Evolutionary conservation across 2,797 vertebrate genomes (phyloP).

Genomic region (Trematomus bernacchii): DNA sequence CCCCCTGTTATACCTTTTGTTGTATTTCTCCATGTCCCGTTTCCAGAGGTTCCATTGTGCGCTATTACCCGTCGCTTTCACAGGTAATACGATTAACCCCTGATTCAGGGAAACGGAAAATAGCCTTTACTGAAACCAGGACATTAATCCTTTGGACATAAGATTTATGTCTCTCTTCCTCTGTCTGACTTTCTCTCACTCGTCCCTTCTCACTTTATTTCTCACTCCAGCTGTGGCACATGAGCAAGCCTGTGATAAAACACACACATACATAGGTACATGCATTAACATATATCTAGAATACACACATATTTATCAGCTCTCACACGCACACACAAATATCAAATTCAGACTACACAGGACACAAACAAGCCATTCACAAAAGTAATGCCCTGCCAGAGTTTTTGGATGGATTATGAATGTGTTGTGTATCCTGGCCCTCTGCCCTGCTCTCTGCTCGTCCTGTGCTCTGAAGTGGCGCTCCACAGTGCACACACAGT

Average conservation of each 20-base stretch:
- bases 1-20: background rate
- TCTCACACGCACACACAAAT: constrained; percentile 8
- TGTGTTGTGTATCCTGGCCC: constrained; percentile 53
- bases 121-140: constrained; percentile 42
- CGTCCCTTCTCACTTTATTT: background rate
- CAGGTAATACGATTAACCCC: constrained; percentile 70
- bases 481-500: constrained; percentile 21
- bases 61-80: constrained; percentile 47
- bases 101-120: constrained; percentile 57
- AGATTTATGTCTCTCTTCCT: constrained; percentile 41
- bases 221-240: constrained; percentile 6
- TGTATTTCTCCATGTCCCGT: constrained; percentile 38
- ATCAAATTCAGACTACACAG: constrained; percentile 13
- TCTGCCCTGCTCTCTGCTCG: constrained; percentile 38
- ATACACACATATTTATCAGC: background rate
- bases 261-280: constrained; percentile 4
- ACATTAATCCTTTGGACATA: constrained; percentile 57
- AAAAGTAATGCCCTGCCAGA: constrained; percentile 70
- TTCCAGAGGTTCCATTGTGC: constrained; percentile 7
- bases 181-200: constrained; percentile 7
- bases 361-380: constrained; percentile 67
- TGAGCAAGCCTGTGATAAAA: constrained; percentile 21
- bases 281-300: constrained; percentile 4
- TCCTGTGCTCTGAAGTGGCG: constrained; percentile 61
- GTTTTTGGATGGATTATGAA: constrained; percentile 77